Percentiles rank a stretch among this genome's conserved stretches.
Evolutionary conservation across 2,113 vertebrate genomes (phyloP).

Genomic region (Strix uralensis): DNA sequence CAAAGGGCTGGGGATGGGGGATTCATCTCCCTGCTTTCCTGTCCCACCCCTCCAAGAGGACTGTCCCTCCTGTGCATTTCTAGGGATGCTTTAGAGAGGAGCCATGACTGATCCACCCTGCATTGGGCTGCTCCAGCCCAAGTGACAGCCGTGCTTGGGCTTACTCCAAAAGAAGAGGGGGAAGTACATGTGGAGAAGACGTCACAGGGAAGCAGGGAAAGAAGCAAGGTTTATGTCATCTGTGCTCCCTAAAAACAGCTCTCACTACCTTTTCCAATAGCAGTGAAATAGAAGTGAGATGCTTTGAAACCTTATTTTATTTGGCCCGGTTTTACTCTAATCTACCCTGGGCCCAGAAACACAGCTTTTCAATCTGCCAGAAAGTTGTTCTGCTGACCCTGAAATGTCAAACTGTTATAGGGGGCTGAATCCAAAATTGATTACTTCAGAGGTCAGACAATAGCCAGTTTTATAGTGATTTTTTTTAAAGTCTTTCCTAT

Average conservation of each 20-base stretch:
- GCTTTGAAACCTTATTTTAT: constrained; percentile 49
- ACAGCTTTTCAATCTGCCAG: constrained; percentile 63
- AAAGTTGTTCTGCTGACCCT: constrained; percentile 69
- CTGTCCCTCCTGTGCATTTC: background rate
- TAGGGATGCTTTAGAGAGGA: background rate
- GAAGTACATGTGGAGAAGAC: background rate
- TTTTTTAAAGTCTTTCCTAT: background rate
- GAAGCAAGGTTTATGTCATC: background rate
- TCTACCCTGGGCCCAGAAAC: constrained; percentile 40
- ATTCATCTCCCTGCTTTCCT: background rate
- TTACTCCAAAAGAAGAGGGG: background rate
- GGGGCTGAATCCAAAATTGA: constrained; percentile 61
- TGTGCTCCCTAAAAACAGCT: background rate
- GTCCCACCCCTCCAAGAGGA: background rate
- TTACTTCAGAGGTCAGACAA: constrained; percentile 67
- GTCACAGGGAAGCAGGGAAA: background rate
- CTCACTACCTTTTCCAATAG: background rate
- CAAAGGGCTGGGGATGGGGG: background rate
- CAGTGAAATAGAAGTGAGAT: constrained; percentile 41
- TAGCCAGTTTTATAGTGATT: background rate
- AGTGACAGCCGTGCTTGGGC: rapidly evolving
- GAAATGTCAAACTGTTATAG: constrained; percentile 67
- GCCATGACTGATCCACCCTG: background rate
- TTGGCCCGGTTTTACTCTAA: constrained; percentile 59
- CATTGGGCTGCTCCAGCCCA: background rate